These are phyloP conservation scores for Tapera naevia DNA, from an alignment of 2,797 vertebrate species.

Conservation along the genomic window DNA sequence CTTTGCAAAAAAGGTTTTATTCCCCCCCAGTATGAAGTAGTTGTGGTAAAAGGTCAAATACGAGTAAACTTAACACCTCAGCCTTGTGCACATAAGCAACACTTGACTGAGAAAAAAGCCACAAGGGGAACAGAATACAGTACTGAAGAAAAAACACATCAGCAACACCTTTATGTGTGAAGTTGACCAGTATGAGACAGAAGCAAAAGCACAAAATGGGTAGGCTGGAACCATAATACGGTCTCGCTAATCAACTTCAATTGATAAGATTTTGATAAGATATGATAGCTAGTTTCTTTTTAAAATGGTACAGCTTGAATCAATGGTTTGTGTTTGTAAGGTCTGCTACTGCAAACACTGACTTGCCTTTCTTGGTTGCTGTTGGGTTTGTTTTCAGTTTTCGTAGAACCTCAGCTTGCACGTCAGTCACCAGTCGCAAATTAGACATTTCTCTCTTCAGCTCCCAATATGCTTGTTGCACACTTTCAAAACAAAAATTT, in stretches of 20 bases:
- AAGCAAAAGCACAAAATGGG: slow-evolving; percentile 74
- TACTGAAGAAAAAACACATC: slow-evolving; percentile 76
- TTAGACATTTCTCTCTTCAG: slow-evolving; percentile 83
- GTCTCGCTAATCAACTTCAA: slow-evolving; percentile 63
- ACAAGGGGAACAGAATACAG: slow-evolving; percentile 82
- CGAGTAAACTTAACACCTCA: slow-evolving; percentile 82
- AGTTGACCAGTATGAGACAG: slow-evolving; percentile 78
- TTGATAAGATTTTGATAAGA: slow-evolving; percentile 72
- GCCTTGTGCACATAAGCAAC: slow-evolving; percentile 79
- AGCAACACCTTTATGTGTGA: slow-evolving; percentile 85
- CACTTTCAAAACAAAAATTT: slow-evolving; percentile 39
- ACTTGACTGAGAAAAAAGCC: slow-evolving; percentile 83
- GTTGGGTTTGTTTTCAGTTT: slow-evolving; percentile 73
- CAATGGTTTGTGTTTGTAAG: background rate
- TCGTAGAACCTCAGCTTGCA: slow-evolving; percentile 78
- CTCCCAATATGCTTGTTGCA: slow-evolving; percentile 78
- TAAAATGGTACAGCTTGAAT: slow-evolving; percentile 33
- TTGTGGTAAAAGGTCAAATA: slow-evolving; percentile 81
- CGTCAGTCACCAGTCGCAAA: slow-evolving; percentile 76
- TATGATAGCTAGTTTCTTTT: slow-evolving; percentile 59
- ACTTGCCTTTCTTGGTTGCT: slow-evolving; percentile 82
- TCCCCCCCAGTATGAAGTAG: slow-evolving; percentile 53
- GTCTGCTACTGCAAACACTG: slow-evolving; percentile 44
- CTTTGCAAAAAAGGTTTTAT: slow-evolving; percentile 25
- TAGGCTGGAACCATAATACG: slow-evolving; percentile 62